These are phyloP conservation scores for Smithornis capensis DNA, from an alignment of 2,113 vertebrate genomes.

Conservation along the genomic window DNA sequence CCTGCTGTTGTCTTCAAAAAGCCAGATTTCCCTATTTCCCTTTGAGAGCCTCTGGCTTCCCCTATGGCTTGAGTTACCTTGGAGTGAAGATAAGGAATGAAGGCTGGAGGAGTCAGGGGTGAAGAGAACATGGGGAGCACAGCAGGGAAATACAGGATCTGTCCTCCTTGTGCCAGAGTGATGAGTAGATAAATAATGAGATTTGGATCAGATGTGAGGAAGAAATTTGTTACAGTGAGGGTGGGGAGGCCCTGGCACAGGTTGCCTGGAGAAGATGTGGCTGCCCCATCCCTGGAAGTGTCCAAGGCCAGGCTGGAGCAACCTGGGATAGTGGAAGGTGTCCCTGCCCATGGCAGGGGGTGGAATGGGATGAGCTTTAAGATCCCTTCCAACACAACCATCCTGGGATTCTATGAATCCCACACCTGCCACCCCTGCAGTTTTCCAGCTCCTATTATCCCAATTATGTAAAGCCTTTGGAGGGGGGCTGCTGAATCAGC, in stretches of 20 bases:
- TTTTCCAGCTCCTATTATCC: conserved; percentile 12
- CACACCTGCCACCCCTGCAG: not conserved
- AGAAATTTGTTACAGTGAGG: not conserved
- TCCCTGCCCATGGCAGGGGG: not conserved
- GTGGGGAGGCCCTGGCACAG: not conserved
- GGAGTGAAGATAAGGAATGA: not conserved
- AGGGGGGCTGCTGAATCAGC: not conserved
- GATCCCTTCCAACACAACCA: not conserved
- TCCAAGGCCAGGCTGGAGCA: not conserved
- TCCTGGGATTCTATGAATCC: not conserved
- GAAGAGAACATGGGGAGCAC: not conserved
- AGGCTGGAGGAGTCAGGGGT: not conserved
- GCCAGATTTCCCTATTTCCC: not conserved
- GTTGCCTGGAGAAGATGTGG: not conserved
- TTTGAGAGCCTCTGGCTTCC: not conserved
- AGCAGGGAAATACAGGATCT: not conserved
- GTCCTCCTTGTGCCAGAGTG: not conserved
- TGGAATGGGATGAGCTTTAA: not conserved
- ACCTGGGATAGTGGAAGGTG: rapidly evolving
- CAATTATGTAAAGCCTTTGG: not conserved
- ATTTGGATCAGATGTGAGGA: not conserved
- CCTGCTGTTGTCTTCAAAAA: not conserved
- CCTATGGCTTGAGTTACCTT: not conserved
- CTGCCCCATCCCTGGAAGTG: not conserved
- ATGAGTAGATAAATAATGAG: not conserved